Conservation (phyloP, 2,797 vertebrate species). For the Xerus rutilus region DNA sequence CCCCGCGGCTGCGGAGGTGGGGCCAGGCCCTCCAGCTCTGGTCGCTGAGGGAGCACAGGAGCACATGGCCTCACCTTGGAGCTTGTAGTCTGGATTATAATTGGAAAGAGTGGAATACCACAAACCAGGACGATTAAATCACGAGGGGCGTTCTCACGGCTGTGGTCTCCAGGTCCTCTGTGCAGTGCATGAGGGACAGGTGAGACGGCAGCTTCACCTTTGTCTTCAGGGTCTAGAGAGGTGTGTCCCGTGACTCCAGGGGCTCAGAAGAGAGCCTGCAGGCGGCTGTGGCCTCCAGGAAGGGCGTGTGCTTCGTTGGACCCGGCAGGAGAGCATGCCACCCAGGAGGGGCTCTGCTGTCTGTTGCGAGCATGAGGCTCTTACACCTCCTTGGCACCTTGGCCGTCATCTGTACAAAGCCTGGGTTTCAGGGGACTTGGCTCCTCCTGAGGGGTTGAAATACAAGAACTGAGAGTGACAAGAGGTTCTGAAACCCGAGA, state of each 20-base stretch:
- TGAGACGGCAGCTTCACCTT: neutral
- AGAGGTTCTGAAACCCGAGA: too few species aligned
- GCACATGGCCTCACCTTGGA: too few species aligned
- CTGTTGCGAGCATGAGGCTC: accelerated
- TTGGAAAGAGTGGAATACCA: neutral
- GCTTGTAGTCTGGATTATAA: neutral
- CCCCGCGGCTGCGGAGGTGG: accelerated
- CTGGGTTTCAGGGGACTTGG: neutral
- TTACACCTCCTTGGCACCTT: neutral
- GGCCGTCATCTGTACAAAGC: neutral
- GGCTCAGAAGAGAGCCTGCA: too few species aligned
- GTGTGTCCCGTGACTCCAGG: accelerated
- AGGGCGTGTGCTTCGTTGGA: too few species aligned
- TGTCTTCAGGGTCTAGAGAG: neutral
- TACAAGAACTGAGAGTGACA: neutral
- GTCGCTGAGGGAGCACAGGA: neutral
- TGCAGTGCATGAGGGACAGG: neutral
- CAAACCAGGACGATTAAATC: neutral
- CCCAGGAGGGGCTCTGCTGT: neutral
- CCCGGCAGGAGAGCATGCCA: too few species aligned
- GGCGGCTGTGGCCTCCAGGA: neutral
- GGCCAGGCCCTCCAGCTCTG: neutral
- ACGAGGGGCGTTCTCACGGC: too few species aligned
- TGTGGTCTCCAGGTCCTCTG: neutral
- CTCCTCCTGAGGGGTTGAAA: neutral